Percentiles rank a stretch among this genome's conserved stretches.
Evolutionary conservation across 2,113 vertebrate species (phyloP).

Genomic region (Oenanthe oenanthe): DNA sequence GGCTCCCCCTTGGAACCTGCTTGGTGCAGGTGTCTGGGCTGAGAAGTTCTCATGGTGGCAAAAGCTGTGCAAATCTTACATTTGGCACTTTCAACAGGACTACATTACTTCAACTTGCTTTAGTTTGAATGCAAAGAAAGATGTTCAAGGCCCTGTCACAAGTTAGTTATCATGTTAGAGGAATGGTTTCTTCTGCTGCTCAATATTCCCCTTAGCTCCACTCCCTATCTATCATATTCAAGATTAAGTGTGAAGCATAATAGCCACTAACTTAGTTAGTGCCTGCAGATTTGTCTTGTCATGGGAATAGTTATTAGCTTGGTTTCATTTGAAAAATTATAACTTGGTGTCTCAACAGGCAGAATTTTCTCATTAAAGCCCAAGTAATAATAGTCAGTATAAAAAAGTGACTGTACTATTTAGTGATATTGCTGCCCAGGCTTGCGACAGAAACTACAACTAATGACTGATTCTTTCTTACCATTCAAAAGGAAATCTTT

Average conservation of each 20-base stretch:
- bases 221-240: background rate
- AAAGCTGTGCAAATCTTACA: background rate
- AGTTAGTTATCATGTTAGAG: background rate
- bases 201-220: background rate
- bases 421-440: background rate
- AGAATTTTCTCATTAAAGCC: slow-evolving; percentile 31
- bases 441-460: background rate
- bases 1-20: background rate
- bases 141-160: background rate
- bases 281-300: slow-evolving; percentile 17
- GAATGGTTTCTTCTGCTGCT: background rate
- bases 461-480: slow-evolving; percentile 31
- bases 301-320: slow-evolving; percentile 30
- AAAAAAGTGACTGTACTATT: slow-evolving; percentile 22
- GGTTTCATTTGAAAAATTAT: slow-evolving; percentile 31
- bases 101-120: background rate
- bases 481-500: slow-evolving; percentile 14
- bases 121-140: background rate
- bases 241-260: slow-evolving; percentile 17
- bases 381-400: background rate
- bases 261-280: slow-evolving; percentile 32
- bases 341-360: slow-evolving; percentile 12
- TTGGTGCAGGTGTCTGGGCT: background rate
- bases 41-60: background rate
- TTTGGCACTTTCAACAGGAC: background rate